A percentile compares a stretch with the other conserved stretches of the same genome.
Conservation (phyloP, 2,797 vertebrate genomes). For the Enteromius anoplus region DNA sequence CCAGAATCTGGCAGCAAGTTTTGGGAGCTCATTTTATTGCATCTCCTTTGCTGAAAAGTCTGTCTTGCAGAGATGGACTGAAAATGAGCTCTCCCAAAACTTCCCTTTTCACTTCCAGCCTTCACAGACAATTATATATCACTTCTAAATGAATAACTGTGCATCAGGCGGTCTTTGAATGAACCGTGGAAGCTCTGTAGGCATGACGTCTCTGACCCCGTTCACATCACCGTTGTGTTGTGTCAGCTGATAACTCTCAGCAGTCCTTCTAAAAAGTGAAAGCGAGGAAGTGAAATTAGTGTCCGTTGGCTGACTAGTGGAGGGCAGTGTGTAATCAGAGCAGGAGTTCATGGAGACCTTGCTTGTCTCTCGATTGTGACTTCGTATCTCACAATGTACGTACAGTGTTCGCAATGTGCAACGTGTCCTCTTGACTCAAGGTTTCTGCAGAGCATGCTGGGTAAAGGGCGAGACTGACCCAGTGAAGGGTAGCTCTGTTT, state of each 20-base stretch:
- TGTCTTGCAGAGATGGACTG: neutral
- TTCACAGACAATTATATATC: neutral
- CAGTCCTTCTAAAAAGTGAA: neutral
- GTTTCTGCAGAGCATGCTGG: conserved; percentile 43
- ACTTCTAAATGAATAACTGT: neutral
- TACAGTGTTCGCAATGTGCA: neutral
- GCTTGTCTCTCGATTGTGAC: neutral
- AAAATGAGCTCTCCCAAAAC: neutral
- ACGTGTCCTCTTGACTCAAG: neutral
- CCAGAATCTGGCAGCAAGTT: neutral
- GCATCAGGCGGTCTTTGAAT: neutral
- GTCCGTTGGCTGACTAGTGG: neutral
- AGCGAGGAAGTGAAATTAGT: conserved; percentile 6
- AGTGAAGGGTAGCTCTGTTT: neutral
- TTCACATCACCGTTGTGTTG: neutral
- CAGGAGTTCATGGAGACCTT: neutral
- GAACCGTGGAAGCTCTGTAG: neutral
- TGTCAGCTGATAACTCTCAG: neutral
- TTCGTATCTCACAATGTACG: neutral
- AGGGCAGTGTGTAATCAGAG: neutral
- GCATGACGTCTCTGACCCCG: neutral
- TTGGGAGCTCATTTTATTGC: neutral
- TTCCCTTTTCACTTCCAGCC: neutral
- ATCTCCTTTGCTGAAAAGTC: neutral
- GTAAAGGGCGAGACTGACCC: conserved; percentile 32